Conservation (phyloP, 2,797 vertebrate genomes). For the Numenius phaeopus region DNA sequence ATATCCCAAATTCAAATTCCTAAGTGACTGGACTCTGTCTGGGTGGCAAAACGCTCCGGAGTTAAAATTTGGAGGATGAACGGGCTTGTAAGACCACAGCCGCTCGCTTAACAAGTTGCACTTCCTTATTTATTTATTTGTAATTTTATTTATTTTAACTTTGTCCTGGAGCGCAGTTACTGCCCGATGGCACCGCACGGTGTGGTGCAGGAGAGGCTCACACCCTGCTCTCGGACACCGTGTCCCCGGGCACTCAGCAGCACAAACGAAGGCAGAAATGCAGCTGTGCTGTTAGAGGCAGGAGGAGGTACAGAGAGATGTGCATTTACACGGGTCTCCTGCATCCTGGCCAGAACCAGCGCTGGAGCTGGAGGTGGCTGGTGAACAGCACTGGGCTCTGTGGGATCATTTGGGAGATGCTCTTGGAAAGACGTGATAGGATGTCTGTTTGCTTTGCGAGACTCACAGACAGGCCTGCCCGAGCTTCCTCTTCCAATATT, state of each 20-base stretch:
- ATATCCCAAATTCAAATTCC: background rate
- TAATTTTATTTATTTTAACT: background rate
- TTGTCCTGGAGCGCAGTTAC: background rate
- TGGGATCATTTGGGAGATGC: accelerated
- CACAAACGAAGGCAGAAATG: background rate
- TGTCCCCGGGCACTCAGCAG: background rate
- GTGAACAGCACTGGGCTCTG: background rate
- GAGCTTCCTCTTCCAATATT: background rate
- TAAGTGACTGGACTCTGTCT: background rate
- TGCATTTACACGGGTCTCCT: background rate
- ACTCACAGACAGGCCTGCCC: accelerated
- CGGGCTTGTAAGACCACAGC: background rate
- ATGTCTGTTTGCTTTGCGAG: background rate
- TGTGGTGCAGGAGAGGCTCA: background rate
- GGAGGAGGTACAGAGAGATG: background rate
- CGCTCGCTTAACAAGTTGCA: background rate
- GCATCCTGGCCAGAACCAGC: background rate
- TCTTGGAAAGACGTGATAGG: accelerated
- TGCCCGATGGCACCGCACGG: background rate
- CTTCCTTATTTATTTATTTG: background rate
- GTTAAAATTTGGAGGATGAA: background rate
- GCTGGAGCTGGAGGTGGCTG: background rate
- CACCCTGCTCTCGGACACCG: background rate
- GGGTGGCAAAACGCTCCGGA: background rate
- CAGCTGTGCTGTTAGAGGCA: background rate